Evolutionary conservation across 2,888 invertebrate species (phyloP), one percentile per base, ranked within the genome.

Genomic region (Scaptomyza parva): DNA sequence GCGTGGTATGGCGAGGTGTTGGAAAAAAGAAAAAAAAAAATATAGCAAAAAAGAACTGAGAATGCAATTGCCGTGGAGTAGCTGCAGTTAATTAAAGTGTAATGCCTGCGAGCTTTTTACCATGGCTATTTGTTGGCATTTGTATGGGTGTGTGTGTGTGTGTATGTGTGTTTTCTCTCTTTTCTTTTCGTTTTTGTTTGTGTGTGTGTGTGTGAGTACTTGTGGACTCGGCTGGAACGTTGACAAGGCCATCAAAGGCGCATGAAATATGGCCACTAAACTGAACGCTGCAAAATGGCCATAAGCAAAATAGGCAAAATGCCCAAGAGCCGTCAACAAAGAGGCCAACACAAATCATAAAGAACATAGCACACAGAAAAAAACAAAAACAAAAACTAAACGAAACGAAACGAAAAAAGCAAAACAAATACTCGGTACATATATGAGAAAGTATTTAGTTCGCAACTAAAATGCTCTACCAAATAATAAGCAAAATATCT

Each of bases 191-290:
- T 40, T 2, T 40, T 4, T 41, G 12, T 18, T 0, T 17, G 7
- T 30, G n/a, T 28, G 26, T 26, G 11, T 18, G 11, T 45, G 12
- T 45, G 28, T 35, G 35, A 35, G 14, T 48, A 20, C 7, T n/a
- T 33, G 22, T 35, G 35, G 48, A 17, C 33, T 33, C 48, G 14
- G 33, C 22, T 20, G 37, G 17, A 48, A 63, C 75, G 78, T 58
- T 75, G 75, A 75, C 75, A 75, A 61, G 78, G 60, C 75, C 75
- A 78, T 78, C 75, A 74, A 78, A 65, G 61, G 78, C 45, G 50
- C 65, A 75, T 76, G 75, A 76, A 70, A 70, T 76, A 76, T 78
- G 70, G 65, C 64, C 70, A 69, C 75, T 74, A 50, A 55, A 50
- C 74, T 47, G 47, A 51, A 50, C 55, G 33, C 59, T 52, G 63